phyloP scores from a whole-genome alignment of 2,113 vertebrate species.

The Coracopsis vasa region DNA sequence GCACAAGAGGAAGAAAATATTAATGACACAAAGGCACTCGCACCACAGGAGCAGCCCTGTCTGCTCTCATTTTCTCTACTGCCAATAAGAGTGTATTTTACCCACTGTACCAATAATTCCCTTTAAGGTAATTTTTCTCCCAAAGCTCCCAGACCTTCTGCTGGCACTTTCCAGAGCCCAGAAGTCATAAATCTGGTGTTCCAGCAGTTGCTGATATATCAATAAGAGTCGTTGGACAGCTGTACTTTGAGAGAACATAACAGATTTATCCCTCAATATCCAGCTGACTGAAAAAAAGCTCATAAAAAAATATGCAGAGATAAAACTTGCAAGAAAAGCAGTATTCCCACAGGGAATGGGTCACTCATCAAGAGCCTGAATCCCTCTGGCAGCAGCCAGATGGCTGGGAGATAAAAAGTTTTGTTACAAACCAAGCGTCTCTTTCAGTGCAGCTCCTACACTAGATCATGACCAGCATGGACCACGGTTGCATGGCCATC shows the following conservation, averaged over 20 bases:
- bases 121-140: constrained; percentile 45
- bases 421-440: background rate
- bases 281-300: background rate
- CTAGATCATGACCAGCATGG: fast-evolving
- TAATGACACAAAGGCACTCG: background rate
- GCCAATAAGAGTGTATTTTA: background rate
- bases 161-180: constrained; percentile 38
- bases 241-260: background rate
- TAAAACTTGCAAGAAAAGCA: background rate
- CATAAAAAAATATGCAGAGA: background rate
- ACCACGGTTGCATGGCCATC: background rate
- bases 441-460: background rate
- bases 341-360: background rate
- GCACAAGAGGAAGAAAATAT: background rate
- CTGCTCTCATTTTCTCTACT: constrained; percentile 39
- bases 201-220: constrained; percentile 57
- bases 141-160: constrained; percentile 39
- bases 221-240: background rate
- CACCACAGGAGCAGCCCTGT: background rate
- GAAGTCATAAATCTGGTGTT: constrained; percentile 35
- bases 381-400: background rate
- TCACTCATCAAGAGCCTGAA: background rate
- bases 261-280: constrained; percentile 42
- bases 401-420: background rate
- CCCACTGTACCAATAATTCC: background rate